Conservation (phyloP, 2,113 vertebrate species). For the Brevimyrus niger region DNA sequence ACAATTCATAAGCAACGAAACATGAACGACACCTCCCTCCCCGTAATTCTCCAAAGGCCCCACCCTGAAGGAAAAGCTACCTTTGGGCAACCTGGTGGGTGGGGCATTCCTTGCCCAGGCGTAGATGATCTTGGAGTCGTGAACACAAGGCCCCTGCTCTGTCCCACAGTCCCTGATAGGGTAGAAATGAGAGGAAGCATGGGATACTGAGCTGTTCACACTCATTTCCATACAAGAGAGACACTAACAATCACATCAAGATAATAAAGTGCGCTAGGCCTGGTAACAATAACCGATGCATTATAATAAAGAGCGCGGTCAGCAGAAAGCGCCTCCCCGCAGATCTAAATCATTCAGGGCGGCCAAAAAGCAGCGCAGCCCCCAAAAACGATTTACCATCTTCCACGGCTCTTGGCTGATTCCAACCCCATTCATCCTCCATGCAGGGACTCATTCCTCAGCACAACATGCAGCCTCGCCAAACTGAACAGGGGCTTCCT, state of each 20-base stretch:
- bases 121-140: slow-evolving; percentile 84
- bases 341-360: background rate
- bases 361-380: background rate
- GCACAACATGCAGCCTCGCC: background rate
- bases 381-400: background rate
- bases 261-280: background rate
- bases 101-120: slow-evolving; percentile 94
- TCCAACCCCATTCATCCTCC: background rate
- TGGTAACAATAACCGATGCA: background rate
- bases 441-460: background rate
- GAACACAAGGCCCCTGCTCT: slow-evolving; percentile 70
- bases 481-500: background rate
- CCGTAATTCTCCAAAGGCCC: background rate
- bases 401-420: background rate
- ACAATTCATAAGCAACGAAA: slow-evolving; percentile 22
- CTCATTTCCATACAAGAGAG: background rate
- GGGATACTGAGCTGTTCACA: background rate
- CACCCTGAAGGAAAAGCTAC: slow-evolving; percentile 46
- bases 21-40: background rate
- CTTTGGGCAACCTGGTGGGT: slow-evolving; percentile 82
- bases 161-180: slow-evolving; percentile 83
- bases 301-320: background rate
- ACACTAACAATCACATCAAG: background rate
- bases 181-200: background rate
- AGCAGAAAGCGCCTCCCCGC: background rate